Evolutionary conservation across 2,888 invertebrate species (phyloP).

Genomic region (Tholera decimalis): DNA sequence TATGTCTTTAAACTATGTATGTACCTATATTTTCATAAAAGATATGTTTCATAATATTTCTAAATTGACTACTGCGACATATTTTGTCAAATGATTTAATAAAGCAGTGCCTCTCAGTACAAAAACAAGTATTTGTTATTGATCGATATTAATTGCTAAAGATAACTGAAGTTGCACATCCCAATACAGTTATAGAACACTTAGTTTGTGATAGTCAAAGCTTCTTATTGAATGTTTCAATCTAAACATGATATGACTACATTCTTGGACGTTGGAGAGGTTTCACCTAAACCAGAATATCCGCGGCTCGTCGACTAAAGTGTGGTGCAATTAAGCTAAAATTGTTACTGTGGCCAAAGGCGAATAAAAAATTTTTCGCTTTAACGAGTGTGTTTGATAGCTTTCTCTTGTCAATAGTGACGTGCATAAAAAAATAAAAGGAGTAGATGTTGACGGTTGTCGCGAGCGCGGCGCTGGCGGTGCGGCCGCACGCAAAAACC

Average conservation of each 20-base stretch:
- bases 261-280: constrained; percentile 37
- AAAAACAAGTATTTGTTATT: constrained; percentile 16
- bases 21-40: too few species aligned
- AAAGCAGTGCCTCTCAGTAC: constrained; percentile 11
- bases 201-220: constrained; percentile 9
- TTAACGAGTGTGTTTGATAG: constrained; percentile 67
- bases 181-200: constrained; percentile 8
- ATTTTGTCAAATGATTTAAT: constrained; percentile 25
- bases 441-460: constrained; percentile 66
- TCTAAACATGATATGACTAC: constrained; percentile 46
- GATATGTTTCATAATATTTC: background rate
- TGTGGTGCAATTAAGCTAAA: constrained; percentile 48
- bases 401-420: constrained; percentile 85
- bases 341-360: constrained; percentile 46
- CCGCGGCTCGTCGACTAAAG: constrained; percentile 22
- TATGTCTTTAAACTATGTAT: constrained; percentile 8
- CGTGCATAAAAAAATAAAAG: constrained; percentile 74
- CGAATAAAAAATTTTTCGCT: constrained; percentile 61
- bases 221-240: constrained; percentile 33
- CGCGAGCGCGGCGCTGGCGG: constrained; percentile 55
- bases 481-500: constrained; percentile 71
- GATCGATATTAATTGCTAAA: constrained; percentile 2
- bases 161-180: constrained; percentile 13
- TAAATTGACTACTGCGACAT: background rate
- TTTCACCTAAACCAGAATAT: constrained; percentile 48